Percentiles rank a stretch among this genome's conserved stretches.
Conservation (phyloP, 2,888 invertebrate species). For the Leucania comma region DNA sequence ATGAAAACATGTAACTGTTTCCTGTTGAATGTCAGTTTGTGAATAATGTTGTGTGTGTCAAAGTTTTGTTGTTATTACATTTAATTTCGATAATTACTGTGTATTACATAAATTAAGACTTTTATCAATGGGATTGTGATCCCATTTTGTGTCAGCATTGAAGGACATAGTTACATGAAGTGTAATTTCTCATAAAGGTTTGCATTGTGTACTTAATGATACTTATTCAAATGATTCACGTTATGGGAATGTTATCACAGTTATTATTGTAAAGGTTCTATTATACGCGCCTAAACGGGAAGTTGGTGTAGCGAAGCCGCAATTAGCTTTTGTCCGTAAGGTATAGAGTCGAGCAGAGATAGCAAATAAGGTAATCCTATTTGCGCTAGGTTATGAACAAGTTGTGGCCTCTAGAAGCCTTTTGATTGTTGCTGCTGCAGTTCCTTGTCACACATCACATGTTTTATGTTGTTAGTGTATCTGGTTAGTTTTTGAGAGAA, state of each 20-base stretch:
- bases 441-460: constrained; percentile 24
- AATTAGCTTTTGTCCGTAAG: constrained; percentile 58
- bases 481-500: constrained; percentile 16
- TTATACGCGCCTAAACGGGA: constrained; percentile 80
- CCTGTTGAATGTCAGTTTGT: constrained; percentile 79
- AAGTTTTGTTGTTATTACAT: constrained; percentile 88
- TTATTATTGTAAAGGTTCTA: constrained; percentile 79
- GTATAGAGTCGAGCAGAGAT: constrained; percentile 46
- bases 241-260: constrained; percentile 84
- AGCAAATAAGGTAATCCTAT: constrained; percentile 67
- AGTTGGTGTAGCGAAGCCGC: constrained; percentile 69
- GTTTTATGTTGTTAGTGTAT: constrained; percentile 5
- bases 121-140: constrained; percentile 81
- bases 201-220: constrained; percentile 75
- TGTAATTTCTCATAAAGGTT: constrained; percentile 71
- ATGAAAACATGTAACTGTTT: constrained; percentile 66
- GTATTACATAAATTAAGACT: constrained; percentile 68
- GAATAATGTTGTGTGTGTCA: constrained; percentile 83
- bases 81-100: constrained; percentile 76
- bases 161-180: constrained; percentile 66
- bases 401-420: constrained; percentile 73
- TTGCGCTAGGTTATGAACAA: constrained; percentile 73
- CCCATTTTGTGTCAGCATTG: constrained; percentile 59
- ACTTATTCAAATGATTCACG: constrained; percentile 85
- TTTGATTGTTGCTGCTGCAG: constrained; percentile 59